A percentile compares a stretch with the other conserved stretches of the same genome.
Conservation (phyloP, 2,888 invertebrate species). For the Reticulitermes lucifugus region DNA sequence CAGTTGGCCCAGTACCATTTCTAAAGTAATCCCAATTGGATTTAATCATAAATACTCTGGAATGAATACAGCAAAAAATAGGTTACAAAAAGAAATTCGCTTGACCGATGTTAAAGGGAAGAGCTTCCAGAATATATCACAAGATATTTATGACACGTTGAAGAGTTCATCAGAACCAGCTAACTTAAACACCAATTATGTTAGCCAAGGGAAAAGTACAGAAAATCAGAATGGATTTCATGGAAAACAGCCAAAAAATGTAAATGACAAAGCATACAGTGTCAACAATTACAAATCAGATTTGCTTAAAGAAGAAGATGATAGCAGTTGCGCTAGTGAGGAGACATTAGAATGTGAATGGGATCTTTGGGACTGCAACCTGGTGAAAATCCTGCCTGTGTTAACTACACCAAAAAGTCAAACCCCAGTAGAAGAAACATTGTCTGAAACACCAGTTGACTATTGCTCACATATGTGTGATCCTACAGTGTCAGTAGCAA, state of each 20-base stretch:
- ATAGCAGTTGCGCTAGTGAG: conserved; percentile 13
- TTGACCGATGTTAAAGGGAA: neutral
- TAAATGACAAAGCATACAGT: neutral
- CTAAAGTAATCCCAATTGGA: neutral
- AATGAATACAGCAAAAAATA: neutral
- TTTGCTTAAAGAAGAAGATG: neutral
- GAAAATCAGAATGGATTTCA: neutral
- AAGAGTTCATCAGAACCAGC: neutral
- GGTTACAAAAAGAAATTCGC: neutral
- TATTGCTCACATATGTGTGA: conserved; percentile 49
- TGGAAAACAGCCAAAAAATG: neutral
- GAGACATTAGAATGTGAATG: conserved; percentile 37
- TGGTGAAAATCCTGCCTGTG: neutral
- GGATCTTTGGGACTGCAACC: conserved; percentile 43
- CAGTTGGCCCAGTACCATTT: neutral
- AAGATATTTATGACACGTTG: neutral
- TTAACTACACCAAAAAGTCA: conserved; percentile 2
- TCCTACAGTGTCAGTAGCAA: conserved; percentile 50
- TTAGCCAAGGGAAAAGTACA: neutral
- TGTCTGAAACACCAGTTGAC: conserved; percentile 23
- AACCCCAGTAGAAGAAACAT: conserved; percentile 9
- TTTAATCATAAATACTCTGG: neutral
- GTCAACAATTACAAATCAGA: neutral
- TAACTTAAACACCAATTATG: neutral
- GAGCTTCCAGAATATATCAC: neutral